These are phyloP conservation scores for Andrena bicolor DNA, from an alignment of 2,888 invertebrate genomes.

Conservation along the genomic window DNA sequence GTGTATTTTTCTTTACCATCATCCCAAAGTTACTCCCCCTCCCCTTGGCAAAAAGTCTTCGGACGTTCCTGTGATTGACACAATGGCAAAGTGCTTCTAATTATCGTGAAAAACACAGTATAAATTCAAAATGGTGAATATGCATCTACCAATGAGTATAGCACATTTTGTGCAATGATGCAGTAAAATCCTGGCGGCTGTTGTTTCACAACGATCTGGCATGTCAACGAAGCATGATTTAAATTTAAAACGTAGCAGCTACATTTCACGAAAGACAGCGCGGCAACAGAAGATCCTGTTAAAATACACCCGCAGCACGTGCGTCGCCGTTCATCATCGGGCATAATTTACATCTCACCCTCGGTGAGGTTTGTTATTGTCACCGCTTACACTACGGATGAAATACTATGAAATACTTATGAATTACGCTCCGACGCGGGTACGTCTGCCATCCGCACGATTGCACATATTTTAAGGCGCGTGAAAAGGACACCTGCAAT, in stretches of 20 bases:
- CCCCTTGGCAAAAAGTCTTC: no score
- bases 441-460: conserved; percentile 19
- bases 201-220: conserved; percentile 44
- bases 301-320: conserved; percentile 16
- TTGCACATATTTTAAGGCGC: conserved; percentile 39
- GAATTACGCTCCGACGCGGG: conserved; percentile 27
- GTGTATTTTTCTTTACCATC: no score
- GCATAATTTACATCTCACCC: conserved; percentile 37
- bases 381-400: conserved; percentile 8
- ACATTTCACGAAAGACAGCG: conserved; percentile 39
- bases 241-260: conserved; percentile 54
- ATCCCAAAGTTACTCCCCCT: no score
- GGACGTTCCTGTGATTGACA: no score
- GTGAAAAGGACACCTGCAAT: conserved; percentile 50
- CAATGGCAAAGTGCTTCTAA: no score
- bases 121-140: conserved; percentile 33
- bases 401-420: conserved; percentile 43
- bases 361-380: conserved; percentile 22
- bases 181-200: neutral
- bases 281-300: conserved; percentile 15
- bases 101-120: neutral
- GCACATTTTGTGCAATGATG: conserved; percentile 47
- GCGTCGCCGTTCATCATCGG: conserved; percentile 14
- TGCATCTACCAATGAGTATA: conserved; percentile 17
- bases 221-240: conserved; percentile 23